These are phyloP conservation scores for Napeogenes sylphis DNA, from an alignment of 2,888 invertebrate species.

Conservation along the genomic window DNA sequence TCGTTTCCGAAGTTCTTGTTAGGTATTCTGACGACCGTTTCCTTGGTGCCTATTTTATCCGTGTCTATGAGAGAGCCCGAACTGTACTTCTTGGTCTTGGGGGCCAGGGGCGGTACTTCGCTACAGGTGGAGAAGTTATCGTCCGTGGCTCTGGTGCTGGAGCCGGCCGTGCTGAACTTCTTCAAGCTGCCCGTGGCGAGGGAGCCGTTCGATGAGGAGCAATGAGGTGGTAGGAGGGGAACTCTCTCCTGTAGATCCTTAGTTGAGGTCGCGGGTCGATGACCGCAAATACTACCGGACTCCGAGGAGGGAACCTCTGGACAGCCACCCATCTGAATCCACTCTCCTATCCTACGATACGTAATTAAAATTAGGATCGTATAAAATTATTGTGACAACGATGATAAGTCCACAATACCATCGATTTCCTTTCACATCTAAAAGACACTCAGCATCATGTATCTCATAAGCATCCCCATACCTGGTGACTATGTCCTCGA, in stretches of 20 bases:
- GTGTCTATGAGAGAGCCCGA: constrained; percentile 68
- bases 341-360: constrained; percentile 50
- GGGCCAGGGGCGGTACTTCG: constrained; percentile 64
- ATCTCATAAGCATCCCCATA: constrained; percentile 26
- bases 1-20: constrained; percentile 65
- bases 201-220: constrained; percentile 70
- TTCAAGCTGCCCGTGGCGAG: constrained; percentile 65
- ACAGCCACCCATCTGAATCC: constrained; percentile 68
- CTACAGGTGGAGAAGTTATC: constrained; percentile 67
- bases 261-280: constrained; percentile 50
- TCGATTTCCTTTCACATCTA: too few species aligned
- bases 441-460: too few species aligned
- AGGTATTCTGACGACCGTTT: constrained; percentile 69
- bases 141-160: constrained; percentile 55
- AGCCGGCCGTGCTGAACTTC: constrained; percentile 50
- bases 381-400: background rate
- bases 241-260: constrained; percentile 64
- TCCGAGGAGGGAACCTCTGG: constrained; percentile 56
- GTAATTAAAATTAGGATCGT: too few species aligned
- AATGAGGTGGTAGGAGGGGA: constrained; percentile 66
- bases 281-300: constrained; percentile 53
- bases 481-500: constrained; percentile 92
- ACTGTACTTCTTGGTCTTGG: constrained; percentile 67
- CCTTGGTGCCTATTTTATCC: constrained; percentile 61
- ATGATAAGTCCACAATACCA: too few species aligned